Percentiles rank a stretch among this genome's conserved stretches.
Evolutionary conservation across 2,113 vertebrate species (phyloP).

Genomic region (Salvelinus fontinalis): DNA sequence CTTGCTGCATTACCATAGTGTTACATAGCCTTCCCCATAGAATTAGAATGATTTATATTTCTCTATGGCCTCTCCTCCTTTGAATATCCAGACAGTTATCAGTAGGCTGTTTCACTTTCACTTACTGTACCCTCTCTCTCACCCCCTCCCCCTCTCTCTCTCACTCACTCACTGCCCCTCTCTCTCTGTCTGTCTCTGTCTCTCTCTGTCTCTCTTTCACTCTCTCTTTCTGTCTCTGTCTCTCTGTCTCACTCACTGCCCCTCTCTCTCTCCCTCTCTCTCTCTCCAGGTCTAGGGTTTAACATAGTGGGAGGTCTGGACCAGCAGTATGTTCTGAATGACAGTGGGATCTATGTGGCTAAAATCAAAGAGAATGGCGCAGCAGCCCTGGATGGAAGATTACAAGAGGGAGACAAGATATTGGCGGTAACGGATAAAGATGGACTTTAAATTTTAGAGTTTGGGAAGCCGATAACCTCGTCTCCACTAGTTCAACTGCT

Average conservation of each 20-base stretch:
- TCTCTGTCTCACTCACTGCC: neutral
- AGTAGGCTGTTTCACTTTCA: too few species aligned
- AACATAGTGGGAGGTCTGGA: conserved; percentile 96
- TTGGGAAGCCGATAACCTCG: neutral
- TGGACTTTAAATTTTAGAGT: neutral
- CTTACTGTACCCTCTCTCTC: neutral
- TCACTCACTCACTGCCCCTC: too few species aligned
- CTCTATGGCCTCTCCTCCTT: neutral
- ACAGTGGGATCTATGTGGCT: conserved; percentile 90
- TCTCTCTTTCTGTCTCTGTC: neutral
- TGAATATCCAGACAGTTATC: too few species aligned
- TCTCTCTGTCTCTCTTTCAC: too few species aligned
- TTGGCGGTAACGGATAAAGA: conserved; percentile 77
- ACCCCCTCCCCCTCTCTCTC: neutral
- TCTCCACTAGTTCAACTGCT: too few species aligned
- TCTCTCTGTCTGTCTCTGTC: too few species aligned
- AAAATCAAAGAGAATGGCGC: conserved; percentile 93
- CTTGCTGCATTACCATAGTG: neutral
- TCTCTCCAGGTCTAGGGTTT: conserved; percentile 88
- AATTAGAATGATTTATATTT: neutral
- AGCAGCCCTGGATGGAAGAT: conserved; percentile 86
- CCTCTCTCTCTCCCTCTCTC: neutral
- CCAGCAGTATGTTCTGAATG: conserved; percentile 83
- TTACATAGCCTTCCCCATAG: neutral
- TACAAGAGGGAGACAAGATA: conserved; percentile 94